Conservation (phyloP, 2,797 vertebrate species). For the Erpetoichthys calabaricus region DNA sequence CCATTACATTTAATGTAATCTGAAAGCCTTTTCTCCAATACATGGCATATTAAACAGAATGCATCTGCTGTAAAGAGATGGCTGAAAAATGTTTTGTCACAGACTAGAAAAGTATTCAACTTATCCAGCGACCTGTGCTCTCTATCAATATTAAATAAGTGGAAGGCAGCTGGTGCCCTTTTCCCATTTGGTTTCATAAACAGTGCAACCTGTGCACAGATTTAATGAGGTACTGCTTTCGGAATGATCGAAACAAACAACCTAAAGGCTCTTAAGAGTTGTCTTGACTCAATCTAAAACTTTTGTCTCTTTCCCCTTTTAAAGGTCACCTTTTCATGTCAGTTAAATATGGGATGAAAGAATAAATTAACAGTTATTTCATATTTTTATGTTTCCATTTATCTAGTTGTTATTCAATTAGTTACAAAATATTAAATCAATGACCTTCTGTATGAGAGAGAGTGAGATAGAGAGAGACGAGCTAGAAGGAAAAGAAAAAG, state of each 20-base stretch:
- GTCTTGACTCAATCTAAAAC: slow-evolving; percentile 15
- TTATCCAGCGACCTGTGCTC: slow-evolving; percentile 27
- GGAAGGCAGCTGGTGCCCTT: slow-evolving; percentile 25
- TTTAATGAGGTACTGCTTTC: slow-evolving; percentile 3
- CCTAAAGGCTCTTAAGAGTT: slow-evolving; percentile 2
- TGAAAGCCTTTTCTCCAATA: no score
- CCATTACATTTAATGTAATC: no score
- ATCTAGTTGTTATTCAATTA: slow-evolving; percentile 22
- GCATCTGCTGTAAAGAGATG: slow-evolving; percentile 21
- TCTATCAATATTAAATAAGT: slow-evolving; percentile 20
- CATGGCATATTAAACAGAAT: not conserved
- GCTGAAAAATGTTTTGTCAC: slow-evolving; percentile 26
- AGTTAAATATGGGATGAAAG: slow-evolving; percentile 38
- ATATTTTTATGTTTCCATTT: slow-evolving; percentile 12
- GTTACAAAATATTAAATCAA: no score
- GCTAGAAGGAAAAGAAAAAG: no score
- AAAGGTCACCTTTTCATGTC: slow-evolving; percentile 31
- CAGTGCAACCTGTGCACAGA: slow-evolving; percentile 7
- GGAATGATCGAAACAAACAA: slow-evolving; percentile 10
- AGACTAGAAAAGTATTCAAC: slow-evolving; percentile 22
- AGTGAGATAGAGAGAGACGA: no score
- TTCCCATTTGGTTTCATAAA: slow-evolving; percentile 22
- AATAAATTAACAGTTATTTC: slow-evolving; percentile 15
- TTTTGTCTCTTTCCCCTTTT: slow-evolving; percentile 29
- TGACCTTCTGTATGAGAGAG: no score